Conservation (phyloP, 1,140 invertebrate genomes). For the Scylla paramamosain region DNA sequence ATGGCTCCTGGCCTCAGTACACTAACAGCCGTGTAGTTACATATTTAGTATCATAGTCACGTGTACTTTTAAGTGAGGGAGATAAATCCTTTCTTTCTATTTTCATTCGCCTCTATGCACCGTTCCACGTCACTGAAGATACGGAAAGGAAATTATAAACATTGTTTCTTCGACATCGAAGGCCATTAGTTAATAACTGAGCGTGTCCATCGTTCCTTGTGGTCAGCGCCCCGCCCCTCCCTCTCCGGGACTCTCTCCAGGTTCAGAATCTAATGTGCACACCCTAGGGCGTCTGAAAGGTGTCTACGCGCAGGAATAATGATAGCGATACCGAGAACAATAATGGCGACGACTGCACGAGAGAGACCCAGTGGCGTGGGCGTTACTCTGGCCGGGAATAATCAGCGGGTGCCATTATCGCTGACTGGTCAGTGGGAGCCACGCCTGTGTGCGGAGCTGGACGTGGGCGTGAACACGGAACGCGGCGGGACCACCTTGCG, state of each 20-base stretch:
- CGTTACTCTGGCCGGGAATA: conserved; percentile 15
- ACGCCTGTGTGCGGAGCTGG: neutral
- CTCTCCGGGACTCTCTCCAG: neutral
- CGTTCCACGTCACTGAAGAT: neutral
- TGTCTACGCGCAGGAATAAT: neutral
- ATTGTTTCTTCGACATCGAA: neutral
- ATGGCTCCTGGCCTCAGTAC: too few relatives aligned
- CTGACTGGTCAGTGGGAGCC: neutral
- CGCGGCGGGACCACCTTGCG: neutral
- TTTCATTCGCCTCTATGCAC: neutral
- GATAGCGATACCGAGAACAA: neutral
- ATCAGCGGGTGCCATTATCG: conserved; percentile 30
- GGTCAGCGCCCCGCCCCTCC: neutral
- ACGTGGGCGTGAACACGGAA: neutral
- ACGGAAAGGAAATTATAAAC: neutral
- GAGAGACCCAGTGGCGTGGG: neutral
- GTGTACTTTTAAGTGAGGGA: too few relatives aligned
- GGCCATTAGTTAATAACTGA: neutral
- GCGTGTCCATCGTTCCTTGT: neutral
- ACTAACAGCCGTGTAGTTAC: too few relatives aligned
- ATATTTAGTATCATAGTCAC: too few relatives aligned
- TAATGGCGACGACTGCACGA: neutral
- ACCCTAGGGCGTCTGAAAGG: neutral
- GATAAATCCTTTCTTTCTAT: neutral
- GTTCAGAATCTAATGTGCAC: neutral